phyloP scores from a whole-genome alignment of 92 coral and sea anemone genomes.

The Siderastrea radians region DNA sequence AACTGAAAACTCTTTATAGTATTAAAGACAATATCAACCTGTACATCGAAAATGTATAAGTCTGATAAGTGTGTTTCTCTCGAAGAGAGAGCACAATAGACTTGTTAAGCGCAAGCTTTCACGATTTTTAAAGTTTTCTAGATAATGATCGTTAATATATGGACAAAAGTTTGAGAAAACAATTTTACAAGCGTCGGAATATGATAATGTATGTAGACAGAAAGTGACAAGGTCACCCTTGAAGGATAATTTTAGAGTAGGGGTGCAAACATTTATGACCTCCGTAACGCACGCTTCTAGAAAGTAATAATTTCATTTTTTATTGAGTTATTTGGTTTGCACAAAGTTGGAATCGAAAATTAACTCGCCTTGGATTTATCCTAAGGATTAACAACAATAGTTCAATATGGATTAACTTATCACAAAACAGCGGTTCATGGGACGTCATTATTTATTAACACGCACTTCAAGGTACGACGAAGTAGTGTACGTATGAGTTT shows the following conservation, averaged over 20 bases:
- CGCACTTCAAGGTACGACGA: neutral
- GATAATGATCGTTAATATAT: neutral
- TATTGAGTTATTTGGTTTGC: neutral
- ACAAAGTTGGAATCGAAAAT: neutral
- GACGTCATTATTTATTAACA: neutral
- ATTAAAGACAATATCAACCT: neutral
- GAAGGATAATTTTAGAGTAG: neutral
- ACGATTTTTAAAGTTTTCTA: neutral
- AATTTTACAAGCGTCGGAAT: neutral
- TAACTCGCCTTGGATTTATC: neutral
- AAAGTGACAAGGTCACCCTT: conserved; percentile 2
- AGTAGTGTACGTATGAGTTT: too few relatives aligned
- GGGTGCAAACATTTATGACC: neutral
- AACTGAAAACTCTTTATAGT: conserved; percentile 7
- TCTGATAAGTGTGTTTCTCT: neutral
- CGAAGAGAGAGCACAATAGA: neutral
- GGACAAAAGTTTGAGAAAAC: neutral
- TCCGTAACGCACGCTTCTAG: neutral
- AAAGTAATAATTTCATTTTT: neutral
- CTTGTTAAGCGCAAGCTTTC: neutral
- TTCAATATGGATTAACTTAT: conserved; percentile 1
- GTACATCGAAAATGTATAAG: neutral
- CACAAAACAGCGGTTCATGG: conserved; percentile 1
- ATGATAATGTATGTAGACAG: neutral
- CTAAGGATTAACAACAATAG: neutral